Percentiles rank a stretch among this genome's conserved stretches.
Evolutionary conservation across 2,888 invertebrate genomes (phyloP).

Genomic region (Boloria selene): DNA sequence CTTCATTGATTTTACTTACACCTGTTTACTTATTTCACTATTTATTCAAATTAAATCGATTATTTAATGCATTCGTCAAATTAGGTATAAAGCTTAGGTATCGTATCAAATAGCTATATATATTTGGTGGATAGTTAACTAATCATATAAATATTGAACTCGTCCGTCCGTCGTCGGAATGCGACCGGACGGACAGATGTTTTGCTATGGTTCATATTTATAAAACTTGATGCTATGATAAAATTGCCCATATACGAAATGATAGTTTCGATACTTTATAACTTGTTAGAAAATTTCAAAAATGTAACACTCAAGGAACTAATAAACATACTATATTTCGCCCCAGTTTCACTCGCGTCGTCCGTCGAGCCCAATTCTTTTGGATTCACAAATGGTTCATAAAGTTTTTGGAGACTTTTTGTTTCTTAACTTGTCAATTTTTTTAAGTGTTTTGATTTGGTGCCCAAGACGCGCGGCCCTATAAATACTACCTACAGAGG

Average conservation of each 20-base stretch:
- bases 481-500: too few species aligned
- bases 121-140: conserved; percentile 9
- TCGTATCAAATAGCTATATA: conserved; percentile 1
- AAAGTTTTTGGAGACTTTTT: too few species aligned
- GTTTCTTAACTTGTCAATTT: too few species aligned
- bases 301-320: not conserved
- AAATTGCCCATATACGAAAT: conserved; percentile 16
- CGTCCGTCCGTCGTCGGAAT: conserved; percentile 43
- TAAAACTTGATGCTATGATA: conserved; percentile 26
- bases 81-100: not conserved
- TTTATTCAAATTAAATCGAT: too few species aligned
- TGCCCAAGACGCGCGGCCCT: too few species aligned
- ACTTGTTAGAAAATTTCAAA: conserved; percentile 6
- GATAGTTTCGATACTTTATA: not conserved
- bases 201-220: conserved; percentile 25
- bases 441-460: too few species aligned
- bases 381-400: too few species aligned
- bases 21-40: too few species aligned
- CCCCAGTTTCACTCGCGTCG: too few species aligned
- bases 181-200: conserved; percentile 49
- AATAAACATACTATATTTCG: not conserved
- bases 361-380: too few species aligned
- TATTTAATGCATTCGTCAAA: too few species aligned
- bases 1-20: too few species aligned
- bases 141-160: conserved; percentile 21